These are phyloP conservation scores for Allenopithecus nigroviridis DNA, from an alignment of 2,797 vertebrate species.

Conservation along the genomic window DNA sequence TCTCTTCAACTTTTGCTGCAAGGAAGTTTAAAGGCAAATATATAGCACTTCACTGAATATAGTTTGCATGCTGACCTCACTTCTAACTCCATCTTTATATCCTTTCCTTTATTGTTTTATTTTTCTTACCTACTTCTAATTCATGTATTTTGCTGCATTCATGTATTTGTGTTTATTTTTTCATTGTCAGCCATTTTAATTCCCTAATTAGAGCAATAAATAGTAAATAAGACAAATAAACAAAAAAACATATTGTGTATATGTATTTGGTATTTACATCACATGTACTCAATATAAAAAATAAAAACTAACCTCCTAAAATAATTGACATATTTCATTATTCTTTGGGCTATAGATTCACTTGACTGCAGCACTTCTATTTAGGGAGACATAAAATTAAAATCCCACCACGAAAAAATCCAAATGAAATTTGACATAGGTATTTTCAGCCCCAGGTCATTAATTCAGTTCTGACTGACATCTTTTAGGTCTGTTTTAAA, in stretches of 20 bases:
- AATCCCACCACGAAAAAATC: slow-evolving; percentile 4
- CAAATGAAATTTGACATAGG: not conserved
- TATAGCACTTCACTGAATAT: not conserved
- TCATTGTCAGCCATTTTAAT: slow-evolving; percentile 34
- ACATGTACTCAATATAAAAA: not conserved
- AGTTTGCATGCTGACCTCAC: not conserved
- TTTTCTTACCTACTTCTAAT: not conserved
- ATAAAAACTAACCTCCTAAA: slow-evolving; percentile 31
- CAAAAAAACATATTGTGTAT: not conserved
- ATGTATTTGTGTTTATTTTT: not conserved
- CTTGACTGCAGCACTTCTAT: not conserved
- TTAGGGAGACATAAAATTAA: slow-evolving; percentile 37
- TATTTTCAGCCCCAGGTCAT: slow-evolving; percentile 27
- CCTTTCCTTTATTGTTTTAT: not conserved
- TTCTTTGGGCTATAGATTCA: not conserved
- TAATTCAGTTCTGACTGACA: not conserved
- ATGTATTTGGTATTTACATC: not conserved
- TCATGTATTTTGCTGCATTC: not conserved
- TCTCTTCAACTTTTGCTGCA: slow-evolving; percentile 18
- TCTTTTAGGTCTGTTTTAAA: slow-evolving; percentile 31
- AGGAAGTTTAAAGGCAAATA: slow-evolving; percentile 22
- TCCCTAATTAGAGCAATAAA: not conserved
- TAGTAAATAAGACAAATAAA: not conserved
- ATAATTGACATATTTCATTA: slow-evolving; percentile 9
- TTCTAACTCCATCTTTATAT: not conserved